phyloP scores from a whole-genome alignment of 2,888 invertebrate genomes.

The Sturmia bella region DNA sequence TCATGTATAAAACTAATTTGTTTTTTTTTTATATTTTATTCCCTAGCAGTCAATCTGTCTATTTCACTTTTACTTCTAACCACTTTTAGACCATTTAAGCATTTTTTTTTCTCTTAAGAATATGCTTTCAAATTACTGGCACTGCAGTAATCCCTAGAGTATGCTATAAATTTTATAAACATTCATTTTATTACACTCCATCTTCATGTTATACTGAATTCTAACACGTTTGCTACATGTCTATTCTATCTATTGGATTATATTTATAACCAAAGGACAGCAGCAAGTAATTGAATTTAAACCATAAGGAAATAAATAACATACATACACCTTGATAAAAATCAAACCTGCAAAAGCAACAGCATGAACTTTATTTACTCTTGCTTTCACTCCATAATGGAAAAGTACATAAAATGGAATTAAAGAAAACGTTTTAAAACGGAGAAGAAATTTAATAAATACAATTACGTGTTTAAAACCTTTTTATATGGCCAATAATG shows the following conservation, averaged over 20 bases:
- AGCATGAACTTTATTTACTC: slow-evolving; percentile 27
- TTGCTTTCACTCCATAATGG: neutral
- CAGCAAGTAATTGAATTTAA: slow-evolving; percentile 59
- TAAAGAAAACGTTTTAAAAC: neutral
- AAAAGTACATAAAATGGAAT: neutral
- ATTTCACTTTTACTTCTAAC: too few species aligned
- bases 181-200: slow-evolving; percentile 29
- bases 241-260: slow-evolving; percentile 41
- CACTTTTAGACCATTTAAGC: neutral
- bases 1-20: too few species aligned
- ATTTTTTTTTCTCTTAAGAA: neutral
- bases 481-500: slow-evolving; percentile 49
- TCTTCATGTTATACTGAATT: slow-evolving; percentile 32
- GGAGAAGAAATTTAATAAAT: slow-evolving; percentile 19
- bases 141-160: slow-evolving; percentile 51
- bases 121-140: slow-evolving; percentile 36
- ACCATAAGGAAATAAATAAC: slow-evolving; percentile 29
- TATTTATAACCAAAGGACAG: slow-evolving; percentile 26
- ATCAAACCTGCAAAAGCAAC: slow-evolving; percentile 30
- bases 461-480: slow-evolving; percentile 27
- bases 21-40: too few species aligned
- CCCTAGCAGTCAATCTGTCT: too few species aligned
- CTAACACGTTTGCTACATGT: slow-evolving; percentile 44
- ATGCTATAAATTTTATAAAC: slow-evolving; percentile 57
- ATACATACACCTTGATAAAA: slow-evolving; percentile 43